Evolutionary conservation across 2,113 vertebrate genomes (phyloP), one percentile per base, ranked within the genome.

Genomic region (Pao palembangensis): DNA sequence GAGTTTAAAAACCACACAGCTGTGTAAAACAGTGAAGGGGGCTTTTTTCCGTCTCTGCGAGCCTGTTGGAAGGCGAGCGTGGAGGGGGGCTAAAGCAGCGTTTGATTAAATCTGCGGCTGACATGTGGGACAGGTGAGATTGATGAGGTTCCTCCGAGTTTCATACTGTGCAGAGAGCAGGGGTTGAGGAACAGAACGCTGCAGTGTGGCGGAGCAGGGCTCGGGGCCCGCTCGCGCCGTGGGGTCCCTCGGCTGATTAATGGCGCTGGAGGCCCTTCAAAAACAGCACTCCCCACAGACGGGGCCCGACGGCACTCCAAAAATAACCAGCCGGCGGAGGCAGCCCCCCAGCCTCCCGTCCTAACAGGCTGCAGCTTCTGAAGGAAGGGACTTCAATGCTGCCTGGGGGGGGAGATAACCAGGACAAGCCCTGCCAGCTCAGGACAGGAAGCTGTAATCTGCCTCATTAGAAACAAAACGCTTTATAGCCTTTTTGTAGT

Each of bases 91-190:
- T 91, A 67, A 91, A 76, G 83, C 81, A 90, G 84, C 90, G 73
- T 88, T 91, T 92, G 90, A 93, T 91, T 91, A 91, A 92, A 91
- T 90, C 88, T 89, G 88, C 57, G 82, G 94, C 91, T 96, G 95
- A 95, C 94, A 91, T 83, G 86, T 82, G 64, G 43, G 92, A 91
- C 93, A 88, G 90, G 91, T 81, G 95, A 98, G 96, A 98, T 97
- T 94, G 95, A 98, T 98, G 95, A 96, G 82, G 94, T 94, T 94
- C 94, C 95, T 93, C 93, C 91, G 91, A 87, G 90, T 85, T 91
- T 94, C 96, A 93, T 89, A 93, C 88, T 92, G 94, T 83, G 90
- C 79, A 49, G 85, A 91, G 92, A 90, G 90, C 73, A 75, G 78
- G 77, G 86, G 73, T 78, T 72, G 82, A 77, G 82, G 88, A 92